These are phyloP conservation scores for Scomber japonicus DNA, from an alignment of 2,113 vertebrate species.

Conservation along the genomic window DNA sequence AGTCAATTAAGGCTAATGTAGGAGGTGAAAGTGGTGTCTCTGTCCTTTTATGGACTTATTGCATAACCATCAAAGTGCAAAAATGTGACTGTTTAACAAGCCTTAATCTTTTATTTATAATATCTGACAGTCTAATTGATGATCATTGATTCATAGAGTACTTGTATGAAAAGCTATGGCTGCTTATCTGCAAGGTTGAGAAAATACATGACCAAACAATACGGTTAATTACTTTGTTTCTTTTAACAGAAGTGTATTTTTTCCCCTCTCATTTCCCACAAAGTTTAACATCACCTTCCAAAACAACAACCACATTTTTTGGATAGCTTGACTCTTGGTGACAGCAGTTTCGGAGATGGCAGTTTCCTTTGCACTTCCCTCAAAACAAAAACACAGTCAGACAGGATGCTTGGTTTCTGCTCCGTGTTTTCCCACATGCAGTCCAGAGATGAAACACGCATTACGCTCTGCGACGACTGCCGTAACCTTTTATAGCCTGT, in stretches of 20 bases:
- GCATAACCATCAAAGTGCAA: too few relatives aligned
- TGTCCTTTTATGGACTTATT: neutral
- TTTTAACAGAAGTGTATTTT: too few relatives aligned
- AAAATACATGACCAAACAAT: too few relatives aligned
- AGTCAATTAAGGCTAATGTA: neutral
- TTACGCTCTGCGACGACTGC: neutral
- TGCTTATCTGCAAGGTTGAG: too few relatives aligned
- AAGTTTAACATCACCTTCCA: neutral
- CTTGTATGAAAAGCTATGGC: too few relatives aligned
- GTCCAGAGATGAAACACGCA: constrained; percentile 17
- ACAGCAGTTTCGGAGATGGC: constrained; percentile 25
- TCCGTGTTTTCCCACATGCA: constrained; percentile 29
- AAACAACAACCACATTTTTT: constrained; percentile 4
- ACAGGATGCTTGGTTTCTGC: constrained; percentile 26
- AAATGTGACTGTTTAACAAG: too few relatives aligned
- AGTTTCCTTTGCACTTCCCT: constrained; percentile 47
- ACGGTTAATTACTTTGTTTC: neutral
- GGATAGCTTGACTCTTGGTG: constrained; percentile 5
- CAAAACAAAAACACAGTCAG: constrained; percentile 52
- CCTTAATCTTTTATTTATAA: too few relatives aligned
- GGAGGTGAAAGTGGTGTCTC: neutral
- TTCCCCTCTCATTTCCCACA: neutral
- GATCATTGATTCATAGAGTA: too few relatives aligned
- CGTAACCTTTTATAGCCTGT: constrained; percentile 57
- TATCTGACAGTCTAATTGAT: too few relatives aligned